These are phyloP conservation scores for Zygothrica quintamaculata DNA, from an alignment of 2,888 invertebrate genomes.

Conservation along the genomic window DNA sequence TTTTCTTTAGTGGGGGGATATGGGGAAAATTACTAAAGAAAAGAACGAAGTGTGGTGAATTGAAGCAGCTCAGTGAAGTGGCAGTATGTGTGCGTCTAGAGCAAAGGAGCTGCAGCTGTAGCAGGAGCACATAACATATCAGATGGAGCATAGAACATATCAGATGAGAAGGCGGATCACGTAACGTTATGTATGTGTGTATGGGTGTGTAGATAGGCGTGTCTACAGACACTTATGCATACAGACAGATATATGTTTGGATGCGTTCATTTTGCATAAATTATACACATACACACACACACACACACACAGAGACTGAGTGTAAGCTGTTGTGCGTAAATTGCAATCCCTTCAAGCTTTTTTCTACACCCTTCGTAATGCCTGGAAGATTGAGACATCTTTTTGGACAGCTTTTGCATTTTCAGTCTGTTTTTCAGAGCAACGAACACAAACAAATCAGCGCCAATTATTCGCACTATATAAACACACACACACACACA, in stretches of 20 bases:
- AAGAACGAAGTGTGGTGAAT: slow-evolving; percentile 62
- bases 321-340: neutral
- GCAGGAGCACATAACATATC: too few relatives aligned
- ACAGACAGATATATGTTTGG: slow-evolving; percentile 3
- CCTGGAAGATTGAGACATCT: slow-evolving; percentile 14
- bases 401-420: slow-evolving; percentile 9
- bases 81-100: slow-evolving; percentile 6
- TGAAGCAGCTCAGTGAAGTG: slow-evolving; percentile 58
- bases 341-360: neutral
- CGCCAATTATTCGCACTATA: slow-evolving; percentile 48
- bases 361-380: neutral
- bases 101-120: neutral
- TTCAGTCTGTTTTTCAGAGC: neutral
- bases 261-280: slow-evolving; percentile 29
- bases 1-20: slow-evolving; percentile 12
- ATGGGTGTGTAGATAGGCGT: slow-evolving; percentile 2
- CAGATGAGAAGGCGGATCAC: slow-evolving; percentile 37
- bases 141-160: neutral
- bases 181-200: slow-evolving; percentile 13
- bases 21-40: slow-evolving; percentile 60
- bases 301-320: neutral
- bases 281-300: slow-evolving; percentile 16
- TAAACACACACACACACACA: too few relatives aligned
- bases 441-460: slow-evolving; percentile 40
- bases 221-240: slow-evolving; percentile 5